Evolutionary conservation across 2,797 vertebrate species (phyloP), one percentile per base, ranked within the genome.

Genomic region (Acrossocheilus wenchowensis): DNA sequence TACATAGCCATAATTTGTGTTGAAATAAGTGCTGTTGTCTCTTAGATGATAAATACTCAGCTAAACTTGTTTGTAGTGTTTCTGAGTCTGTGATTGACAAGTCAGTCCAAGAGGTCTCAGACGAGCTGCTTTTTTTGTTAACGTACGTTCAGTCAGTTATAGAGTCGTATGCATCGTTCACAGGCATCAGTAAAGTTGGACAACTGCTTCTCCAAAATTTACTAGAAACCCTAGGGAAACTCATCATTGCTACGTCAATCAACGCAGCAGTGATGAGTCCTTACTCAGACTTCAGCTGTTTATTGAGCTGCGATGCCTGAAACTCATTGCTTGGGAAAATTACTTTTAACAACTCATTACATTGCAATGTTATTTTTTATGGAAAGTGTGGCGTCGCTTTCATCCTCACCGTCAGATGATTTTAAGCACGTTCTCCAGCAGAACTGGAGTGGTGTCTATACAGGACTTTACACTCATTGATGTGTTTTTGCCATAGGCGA

Each of bases 181-280:
- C 72, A 75, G 82, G 26, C 26, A 26, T 26, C 26, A 26, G 26
- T 26, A 26, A 26, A 26, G 26, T 26, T 26, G 26, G 26, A 26
- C 26, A 26, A 26, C 26, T 26, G 26, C 26, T 26, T 69, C 52
- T 39, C 48, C n/a, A 15, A 64, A 57, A 64, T 64, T n/a, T 64
- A 45, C 57, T 5, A 52, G 12, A 26, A 84, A 77, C 14, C 60
- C 73, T 50, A 43, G 66, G 73, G 21, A 75, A 34, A 19, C 57
- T 66, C 14, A 77, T 50, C 41, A 7, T 2, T 45, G 41, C 43
- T 36, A 72, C 26, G 1, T 41, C 19, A 21, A 48, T 74, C 69
- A 48, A 64, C 30, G 75, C 82, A 66, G 52, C 43, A 26, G 26
- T 66, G 30, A 64, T 84, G 60, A 43, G 14, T 77, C 30, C 30